Percentiles rank a stretch among this genome's conserved stretches.
phyloP scores from a whole-genome alignment of 2,797 vertebrate species.

The Rhinophrynus dorsalis region DNA sequence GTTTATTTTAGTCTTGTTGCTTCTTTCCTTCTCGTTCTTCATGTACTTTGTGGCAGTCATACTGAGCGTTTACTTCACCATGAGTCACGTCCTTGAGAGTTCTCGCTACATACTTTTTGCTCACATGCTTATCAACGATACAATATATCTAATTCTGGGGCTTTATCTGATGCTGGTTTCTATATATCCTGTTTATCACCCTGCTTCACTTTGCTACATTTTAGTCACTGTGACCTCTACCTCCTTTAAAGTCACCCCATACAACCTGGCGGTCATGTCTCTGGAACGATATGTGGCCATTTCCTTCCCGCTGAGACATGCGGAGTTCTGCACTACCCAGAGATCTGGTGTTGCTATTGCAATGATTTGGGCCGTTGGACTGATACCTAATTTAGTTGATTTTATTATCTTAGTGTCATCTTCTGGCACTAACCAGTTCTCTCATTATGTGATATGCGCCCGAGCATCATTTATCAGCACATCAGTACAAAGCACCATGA shows the following conservation, averaged over 20 bases:
- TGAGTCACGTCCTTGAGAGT: not conserved
- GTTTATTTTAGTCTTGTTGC: not conserved
- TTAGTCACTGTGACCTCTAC: not conserved
- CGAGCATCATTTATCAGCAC: not conserved
- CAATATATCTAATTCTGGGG: not conserved
- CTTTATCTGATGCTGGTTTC: not conserved
- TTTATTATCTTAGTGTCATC: not conserved
- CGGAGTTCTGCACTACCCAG: not conserved
- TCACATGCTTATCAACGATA: constrained; percentile 20
- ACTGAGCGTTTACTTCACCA: not conserved
- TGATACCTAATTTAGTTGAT: not conserved
- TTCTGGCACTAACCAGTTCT: not conserved
- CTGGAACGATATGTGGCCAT: constrained; percentile 18
- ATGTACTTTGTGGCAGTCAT: not conserved
- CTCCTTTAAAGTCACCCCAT: not conserved
- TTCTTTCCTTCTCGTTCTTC: not conserved
- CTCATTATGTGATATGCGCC: not conserved
- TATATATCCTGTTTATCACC: not conserved
- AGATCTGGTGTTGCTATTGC: constrained; percentile 55
- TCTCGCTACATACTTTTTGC: constrained; percentile 2
- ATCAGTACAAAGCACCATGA: constrained; percentile 36
- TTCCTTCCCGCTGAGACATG: constrained; percentile 10
- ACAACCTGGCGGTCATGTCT: constrained; percentile 22
- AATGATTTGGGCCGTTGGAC: not conserved
- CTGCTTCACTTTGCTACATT: not conserved